Conservation (phyloP, 2,888 invertebrate species). For the Imbricaverruca yamaguchii region DNA sequence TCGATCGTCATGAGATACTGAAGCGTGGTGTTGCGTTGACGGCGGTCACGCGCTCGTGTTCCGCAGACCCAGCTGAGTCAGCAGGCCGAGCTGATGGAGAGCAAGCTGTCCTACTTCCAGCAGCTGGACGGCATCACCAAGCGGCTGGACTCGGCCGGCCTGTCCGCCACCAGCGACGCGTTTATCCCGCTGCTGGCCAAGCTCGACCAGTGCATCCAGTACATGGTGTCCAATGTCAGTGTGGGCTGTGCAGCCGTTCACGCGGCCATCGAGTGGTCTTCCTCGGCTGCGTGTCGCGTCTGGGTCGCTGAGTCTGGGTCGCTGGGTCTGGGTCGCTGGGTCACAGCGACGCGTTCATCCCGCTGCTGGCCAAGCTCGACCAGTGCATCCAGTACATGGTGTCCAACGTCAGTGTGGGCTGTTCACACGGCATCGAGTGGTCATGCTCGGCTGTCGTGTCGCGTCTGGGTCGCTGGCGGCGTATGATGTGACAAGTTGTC, state of each 20-base stretch:
- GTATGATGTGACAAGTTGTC: no score
- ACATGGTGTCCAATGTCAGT: conserved; percentile 71
- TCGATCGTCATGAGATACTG: no score
- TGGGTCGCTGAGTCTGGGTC: no score
- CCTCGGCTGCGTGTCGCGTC: no score
- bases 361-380: conserved; percentile 73
- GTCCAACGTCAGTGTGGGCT: conserved; percentile 56
- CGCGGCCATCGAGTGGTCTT: no score
- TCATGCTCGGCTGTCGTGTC: no score
- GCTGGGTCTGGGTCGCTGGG: no score
- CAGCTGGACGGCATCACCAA: conserved; percentile 74
- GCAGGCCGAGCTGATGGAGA: conserved; percentile 69
- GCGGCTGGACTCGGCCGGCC: conserved; percentile 66
- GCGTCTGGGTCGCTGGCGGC: no score
- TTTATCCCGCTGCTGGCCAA: conserved; percentile 73
- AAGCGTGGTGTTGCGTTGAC: no score
- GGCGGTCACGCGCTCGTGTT: no score
- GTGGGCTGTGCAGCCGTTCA: background rate
- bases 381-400: conserved; percentile 76
- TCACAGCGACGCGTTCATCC: conserved; percentile 73
- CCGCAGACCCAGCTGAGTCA: conserved; percentile 65
- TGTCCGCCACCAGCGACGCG: conserved; percentile 73
- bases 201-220: conserved; percentile 78
- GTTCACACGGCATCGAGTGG: no score
- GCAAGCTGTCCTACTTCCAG: conserved; percentile 74